Evolutionary conservation across 2,888 invertebrate species (phyloP).

Genomic region (Drosophila hamatofila): DNA sequence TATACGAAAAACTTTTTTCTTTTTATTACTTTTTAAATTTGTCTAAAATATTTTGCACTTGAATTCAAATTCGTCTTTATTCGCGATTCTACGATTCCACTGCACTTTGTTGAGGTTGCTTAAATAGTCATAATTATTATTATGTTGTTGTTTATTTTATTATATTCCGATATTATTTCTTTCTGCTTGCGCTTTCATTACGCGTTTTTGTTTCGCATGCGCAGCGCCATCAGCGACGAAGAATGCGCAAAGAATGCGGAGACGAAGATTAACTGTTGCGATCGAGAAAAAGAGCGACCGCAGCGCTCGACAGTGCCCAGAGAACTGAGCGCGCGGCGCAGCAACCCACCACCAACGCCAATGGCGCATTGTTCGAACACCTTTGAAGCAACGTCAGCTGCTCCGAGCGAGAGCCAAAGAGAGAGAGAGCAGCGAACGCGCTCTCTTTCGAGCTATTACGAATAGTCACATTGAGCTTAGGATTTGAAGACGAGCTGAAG

Average conservation of each 20-base stretch:
- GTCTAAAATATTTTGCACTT: slow-evolving; percentile 44
- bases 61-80: slow-evolving; percentile 10
- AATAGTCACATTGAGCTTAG: background rate
- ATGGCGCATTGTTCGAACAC: slow-evolving; percentile 15
- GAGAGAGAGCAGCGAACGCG: slow-evolving; percentile 7
- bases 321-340: slow-evolving; percentile 41
- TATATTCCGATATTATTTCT: slow-evolving; percentile 13
- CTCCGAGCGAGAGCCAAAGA: slow-evolving; percentile 13
- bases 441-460: background rate
- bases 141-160: slow-evolving; percentile 21
- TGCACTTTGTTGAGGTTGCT: slow-evolving; percentile 40
- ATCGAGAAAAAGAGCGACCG: slow-evolving; percentile 17
- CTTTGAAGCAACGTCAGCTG: slow-evolving; percentile 10
- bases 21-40: background rate
- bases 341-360: slow-evolving; percentile 16
- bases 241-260: slow-evolving; percentile 7
- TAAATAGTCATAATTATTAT: slow-evolving; percentile 45
- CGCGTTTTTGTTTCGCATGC: slow-evolving; percentile 58
- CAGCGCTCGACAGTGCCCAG: slow-evolving; percentile 39
- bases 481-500: background rate
- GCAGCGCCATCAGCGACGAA: slow-evolving; percentile 29
- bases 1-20: slow-evolving; percentile 10
- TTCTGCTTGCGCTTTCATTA: slow-evolving; percentile 47
- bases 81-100: background rate
- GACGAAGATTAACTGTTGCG: background rate